Conservation (phyloP, 2,888 invertebrate genomes). For the Enchytraeus crypticus region DNA sequence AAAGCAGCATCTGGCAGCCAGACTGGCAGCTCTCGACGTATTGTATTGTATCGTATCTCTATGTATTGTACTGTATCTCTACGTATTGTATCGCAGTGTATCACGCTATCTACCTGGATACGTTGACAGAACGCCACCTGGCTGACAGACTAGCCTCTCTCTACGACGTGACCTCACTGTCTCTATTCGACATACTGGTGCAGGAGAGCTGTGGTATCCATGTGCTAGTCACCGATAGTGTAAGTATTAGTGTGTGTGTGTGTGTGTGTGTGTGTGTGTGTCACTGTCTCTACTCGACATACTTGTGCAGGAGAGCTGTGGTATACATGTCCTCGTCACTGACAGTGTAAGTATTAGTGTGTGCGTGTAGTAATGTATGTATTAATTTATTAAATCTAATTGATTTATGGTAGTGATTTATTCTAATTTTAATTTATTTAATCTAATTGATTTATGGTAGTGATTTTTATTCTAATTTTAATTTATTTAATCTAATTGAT, state of each 20-base stretch:
- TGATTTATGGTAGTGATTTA: background rate
- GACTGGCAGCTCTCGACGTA: too few species aligned
- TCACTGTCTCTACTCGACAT: constrained; percentile 53
- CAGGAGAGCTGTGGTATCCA: constrained; percentile 77
- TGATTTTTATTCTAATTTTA: background rate
- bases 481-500: background rate
- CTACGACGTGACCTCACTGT: constrained; percentile 51
- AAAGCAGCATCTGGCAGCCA: too few species aligned
- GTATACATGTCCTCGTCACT: constrained; percentile 72
- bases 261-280: background rate
- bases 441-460: background rate
- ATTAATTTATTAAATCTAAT: background rate
- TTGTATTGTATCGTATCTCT: too few species aligned
- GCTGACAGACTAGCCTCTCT: constrained; percentile 59
- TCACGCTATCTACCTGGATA: constrained; percentile 71
- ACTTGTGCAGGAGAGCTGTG: constrained; percentile 71
- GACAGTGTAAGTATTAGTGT: constrained; percentile 62
- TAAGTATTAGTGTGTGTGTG: constrained; percentile 42
- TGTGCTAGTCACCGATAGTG: constrained; percentile 73
- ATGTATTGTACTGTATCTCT: too few species aligned
- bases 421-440: background rate
- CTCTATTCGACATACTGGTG: constrained; percentile 59
- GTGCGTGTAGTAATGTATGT: too few species aligned
- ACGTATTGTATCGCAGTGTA: constrained; percentile 55
- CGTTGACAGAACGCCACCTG: constrained; percentile 61